phyloP scores from a whole-genome alignment of 30 jellyfish, hydroid and myxozoan genomes.

The Phacellophora camtschatica region DNA sequence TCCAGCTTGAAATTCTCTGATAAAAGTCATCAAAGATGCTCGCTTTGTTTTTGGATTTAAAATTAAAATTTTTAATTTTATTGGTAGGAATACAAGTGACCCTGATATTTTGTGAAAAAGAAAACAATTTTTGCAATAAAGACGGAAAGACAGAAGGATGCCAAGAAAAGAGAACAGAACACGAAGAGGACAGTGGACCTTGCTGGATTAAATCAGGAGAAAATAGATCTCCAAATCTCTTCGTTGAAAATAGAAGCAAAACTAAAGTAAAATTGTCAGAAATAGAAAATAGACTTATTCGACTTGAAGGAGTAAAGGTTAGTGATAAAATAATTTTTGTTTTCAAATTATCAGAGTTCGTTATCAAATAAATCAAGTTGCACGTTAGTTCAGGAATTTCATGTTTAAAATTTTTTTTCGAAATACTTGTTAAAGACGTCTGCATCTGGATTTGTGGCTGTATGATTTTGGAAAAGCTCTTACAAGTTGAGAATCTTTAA shows the following conservation, averaged over 20 bases:
- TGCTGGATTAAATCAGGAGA: too few relatives aligned
- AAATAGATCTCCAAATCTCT: too few relatives aligned
- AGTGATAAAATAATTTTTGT: not conserved
- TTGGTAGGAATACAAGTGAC: too few relatives aligned
- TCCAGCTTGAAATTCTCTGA: not conserved
- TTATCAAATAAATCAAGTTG: not conserved
- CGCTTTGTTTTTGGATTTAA: not conserved
- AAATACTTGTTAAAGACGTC: too few relatives aligned
- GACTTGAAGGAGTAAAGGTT: constrained; percentile 67
- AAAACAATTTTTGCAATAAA: constrained; percentile 29
- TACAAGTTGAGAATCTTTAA: too few relatives aligned
- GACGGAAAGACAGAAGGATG: constrained; percentile 80
- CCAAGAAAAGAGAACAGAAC: not conserved
- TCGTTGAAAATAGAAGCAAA: not conserved
- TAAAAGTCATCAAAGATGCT: not conserved
- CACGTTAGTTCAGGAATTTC: not conserved
- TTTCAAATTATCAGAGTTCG: too few relatives aligned
- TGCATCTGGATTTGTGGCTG: not conserved
- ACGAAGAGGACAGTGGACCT: constrained; percentile 48
- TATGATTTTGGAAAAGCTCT: too few relatives aligned
- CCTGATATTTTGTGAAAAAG: not conserved
- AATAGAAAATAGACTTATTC: not conserved
- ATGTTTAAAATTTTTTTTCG: not conserved
- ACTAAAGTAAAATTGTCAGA: not conserved
- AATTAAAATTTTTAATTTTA: too few relatives aligned